Evolutionary conservation across 2,888 invertebrate species (phyloP).

Genomic region (Troides oblongomaculatus): DNA sequence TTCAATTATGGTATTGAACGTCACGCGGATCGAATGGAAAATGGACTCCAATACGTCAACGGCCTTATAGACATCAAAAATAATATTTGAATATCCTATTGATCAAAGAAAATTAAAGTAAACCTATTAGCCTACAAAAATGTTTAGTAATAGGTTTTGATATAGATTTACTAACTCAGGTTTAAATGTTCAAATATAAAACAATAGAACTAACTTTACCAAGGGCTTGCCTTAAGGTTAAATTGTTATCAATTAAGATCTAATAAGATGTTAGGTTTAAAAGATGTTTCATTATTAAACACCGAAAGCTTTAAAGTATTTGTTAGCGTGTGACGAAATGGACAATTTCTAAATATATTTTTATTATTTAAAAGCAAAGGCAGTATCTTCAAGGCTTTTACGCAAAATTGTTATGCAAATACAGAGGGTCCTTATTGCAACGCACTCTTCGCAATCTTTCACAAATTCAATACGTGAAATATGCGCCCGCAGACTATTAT

Average conservation of each 20-base stretch:
- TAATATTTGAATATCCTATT: background rate
- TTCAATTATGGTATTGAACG: conserved; percentile 54
- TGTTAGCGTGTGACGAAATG: background rate
- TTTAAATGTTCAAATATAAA: too few relatives aligned
- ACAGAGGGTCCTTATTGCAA: conserved; percentile 33
- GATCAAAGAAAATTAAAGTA: background rate
- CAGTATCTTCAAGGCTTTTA: conserved; percentile 52
- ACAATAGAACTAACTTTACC: too few relatives aligned
- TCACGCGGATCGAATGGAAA: conserved; percentile 53
- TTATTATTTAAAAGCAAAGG: conserved; percentile 32
- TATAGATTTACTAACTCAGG: too few relatives aligned
- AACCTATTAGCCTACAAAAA: background rate
- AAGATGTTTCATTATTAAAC: too few relatives aligned
- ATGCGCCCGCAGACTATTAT: background rate
- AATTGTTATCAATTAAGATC: too few relatives aligned
- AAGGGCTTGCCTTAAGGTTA: too few relatives aligned
- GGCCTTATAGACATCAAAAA: background rate
- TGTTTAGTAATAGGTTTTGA: background rate
- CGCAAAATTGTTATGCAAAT: conserved; percentile 70
- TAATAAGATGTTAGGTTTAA: too few relatives aligned
- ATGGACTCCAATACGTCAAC: conserved; percentile 15
- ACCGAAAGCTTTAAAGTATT: background rate
- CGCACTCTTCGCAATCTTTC: conserved; percentile 44
- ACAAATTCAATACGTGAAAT: conserved; percentile 1
- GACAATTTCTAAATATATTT: conserved; percentile 30